phyloP scores from a whole-genome alignment of 2,797 vertebrate species.

The Microcaecilia unicolor region DNA sequence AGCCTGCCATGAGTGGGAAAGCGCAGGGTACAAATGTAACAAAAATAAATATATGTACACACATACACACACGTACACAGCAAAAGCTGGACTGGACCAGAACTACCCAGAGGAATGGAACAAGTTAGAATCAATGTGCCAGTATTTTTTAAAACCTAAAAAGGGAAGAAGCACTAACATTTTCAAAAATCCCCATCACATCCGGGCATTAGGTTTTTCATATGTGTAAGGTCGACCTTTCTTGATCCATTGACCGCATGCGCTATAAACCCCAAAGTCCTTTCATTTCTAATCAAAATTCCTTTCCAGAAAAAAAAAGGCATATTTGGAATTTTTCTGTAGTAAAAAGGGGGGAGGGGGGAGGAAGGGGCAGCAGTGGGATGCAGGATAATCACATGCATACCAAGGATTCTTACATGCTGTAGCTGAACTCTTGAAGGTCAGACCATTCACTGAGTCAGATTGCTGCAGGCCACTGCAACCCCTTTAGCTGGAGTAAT shows the following conservation, averaged over 20 bases:
- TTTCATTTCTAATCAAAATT: slow-evolving; percentile 49
- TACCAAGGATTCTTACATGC: slow-evolving; percentile 10
- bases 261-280: no score
- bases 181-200: no score
- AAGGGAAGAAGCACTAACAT: no score
- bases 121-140: no score
- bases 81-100: no score
- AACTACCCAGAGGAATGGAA: no score
- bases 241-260: slow-evolving; percentile 27
- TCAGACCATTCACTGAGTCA: neutral
- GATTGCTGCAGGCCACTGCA: neutral
- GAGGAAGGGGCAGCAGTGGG: slow-evolving; percentile 8
- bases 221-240: slow-evolving; percentile 40
- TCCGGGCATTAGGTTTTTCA: slow-evolving; percentile 26
- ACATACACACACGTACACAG: no score
- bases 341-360: slow-evolving; percentile 14
- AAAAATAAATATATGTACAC: no score
- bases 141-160: no score
- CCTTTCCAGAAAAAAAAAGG: slow-evolving; percentile 36
- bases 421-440: neutral
- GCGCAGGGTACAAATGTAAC: no score
- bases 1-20: no score
- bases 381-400: slow-evolving; percentile 22
- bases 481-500: neutral
- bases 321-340: slow-evolving; percentile 44